Evolutionary conservation across 2,113 vertebrate genomes (phyloP).

Genomic region (Noctilio leporinus): DNA sequence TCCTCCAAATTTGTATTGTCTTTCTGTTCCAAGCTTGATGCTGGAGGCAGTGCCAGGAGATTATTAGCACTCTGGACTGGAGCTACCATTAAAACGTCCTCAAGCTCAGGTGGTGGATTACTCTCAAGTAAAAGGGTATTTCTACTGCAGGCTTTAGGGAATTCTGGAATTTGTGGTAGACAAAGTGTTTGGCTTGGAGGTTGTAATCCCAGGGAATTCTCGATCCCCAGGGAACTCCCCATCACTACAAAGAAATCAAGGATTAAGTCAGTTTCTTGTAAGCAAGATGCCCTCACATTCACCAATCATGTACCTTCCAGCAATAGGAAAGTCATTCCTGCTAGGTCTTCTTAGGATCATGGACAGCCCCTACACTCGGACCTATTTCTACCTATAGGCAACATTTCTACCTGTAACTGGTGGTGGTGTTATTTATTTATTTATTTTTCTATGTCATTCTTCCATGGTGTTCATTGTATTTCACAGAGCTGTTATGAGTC

Average conservation of each 20-base stretch:
- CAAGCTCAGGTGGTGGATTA: not conserved
- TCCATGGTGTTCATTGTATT: not conserved
- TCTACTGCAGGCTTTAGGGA: not conserved
- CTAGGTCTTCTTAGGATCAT: not conserved
- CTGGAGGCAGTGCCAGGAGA: not conserved
- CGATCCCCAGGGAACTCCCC: not conserved
- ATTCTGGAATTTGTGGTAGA: not conserved
- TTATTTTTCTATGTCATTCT: not conserved
- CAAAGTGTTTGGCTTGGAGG: not conserved
- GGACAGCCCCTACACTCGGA: not conserved
- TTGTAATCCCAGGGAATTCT: not conserved
- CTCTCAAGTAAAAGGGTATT: not conserved
- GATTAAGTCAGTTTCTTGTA: not conserved
- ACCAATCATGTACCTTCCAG: not conserved
- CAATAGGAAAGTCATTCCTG: not conserved
- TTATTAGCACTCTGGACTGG: not conserved
- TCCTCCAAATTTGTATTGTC: not conserved
- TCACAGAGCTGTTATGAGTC: not conserved
- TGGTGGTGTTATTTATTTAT: too few relatives aligned
- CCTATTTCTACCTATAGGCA: too few relatives aligned
- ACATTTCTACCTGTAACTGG: not conserved
- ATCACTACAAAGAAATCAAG: slow-evolving; percentile 40
- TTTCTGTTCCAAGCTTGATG: not conserved
- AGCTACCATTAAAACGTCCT: not conserved
- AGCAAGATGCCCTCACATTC: not conserved